Base-by-base conservation (phyloP, 1,140 invertebrate species). In the Aphidius ervi region DNA sequence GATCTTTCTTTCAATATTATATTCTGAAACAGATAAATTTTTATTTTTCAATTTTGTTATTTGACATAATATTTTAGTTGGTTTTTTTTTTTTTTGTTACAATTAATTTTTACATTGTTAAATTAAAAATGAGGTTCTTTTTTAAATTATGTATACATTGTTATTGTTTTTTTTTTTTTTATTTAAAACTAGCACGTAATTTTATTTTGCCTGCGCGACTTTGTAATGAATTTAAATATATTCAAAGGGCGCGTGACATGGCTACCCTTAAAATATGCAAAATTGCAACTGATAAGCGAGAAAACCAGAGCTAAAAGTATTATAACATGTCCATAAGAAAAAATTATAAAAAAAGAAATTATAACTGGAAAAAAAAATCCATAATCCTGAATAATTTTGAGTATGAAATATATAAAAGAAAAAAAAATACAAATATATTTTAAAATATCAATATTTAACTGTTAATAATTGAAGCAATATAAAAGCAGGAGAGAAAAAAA, bases 151-250 rank as follows among this genome's bases (percentile, higher is more conserved):
- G 6, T 48, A 10, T n/a, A 48, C 5, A 9, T 10, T n/a, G 3
- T 6, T 16, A 16, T 16, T 16, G 16, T 16, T 16, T 16, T 5
- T 10, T 48, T 10, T 48, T 48, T 9, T 48, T 48, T 16, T 45
- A 45, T 48, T 48, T 48, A 6, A 31, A 31, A 31, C 23, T 31
- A 31, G 23, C 23, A 31, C 23, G 23, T 31, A 3, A 31, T 31
- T 31, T 31, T 31, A 31, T 31, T 31, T 31, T 31, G 4, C 23
- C 23, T 23, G 45, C 31, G 48, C 31, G 48, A 55, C 31, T 6
- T 43, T 63, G 52, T 77, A 77, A 77, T 77, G 70, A 76, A 77
- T 77, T 77, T 77, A 75, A 77, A 77, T 77, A 67, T 77, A 77
- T 77, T 75, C 74, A 76, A 74, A 74, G 74, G 72, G 74, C 71